Base-by-base conservation (phyloP, 1,140 invertebrate genomes). In the Patella vulgata region DNA sequence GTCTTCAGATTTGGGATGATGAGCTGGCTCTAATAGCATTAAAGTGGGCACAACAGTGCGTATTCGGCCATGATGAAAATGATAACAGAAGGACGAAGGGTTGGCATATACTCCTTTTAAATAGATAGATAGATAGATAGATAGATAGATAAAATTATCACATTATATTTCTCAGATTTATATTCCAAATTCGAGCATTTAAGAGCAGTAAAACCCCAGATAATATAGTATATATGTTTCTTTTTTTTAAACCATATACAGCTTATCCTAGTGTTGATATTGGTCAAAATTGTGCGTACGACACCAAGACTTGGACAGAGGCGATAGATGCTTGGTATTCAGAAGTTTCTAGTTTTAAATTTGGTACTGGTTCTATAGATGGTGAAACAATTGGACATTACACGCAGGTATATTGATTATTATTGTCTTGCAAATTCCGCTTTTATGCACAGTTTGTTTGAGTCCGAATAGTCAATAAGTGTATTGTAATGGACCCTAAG, bases 341-440 rank as follows among this genome's bases (percentile, higher is more conserved):
- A 23, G 61, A 63, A 52, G 46, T 57, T 19, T 27, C 30, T 1
- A 33, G 54, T 51, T 63, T 56, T 39, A 23, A 50, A 23, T 50
- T 40, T 28, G 61, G 61, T 33, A 46, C 48, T n/a, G 61, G 61
- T 19, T 56, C 61, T 14, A 31, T 50, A 5, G 52, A 52, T 21
- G 61, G 53, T 14, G 33, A 33, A 19, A 53, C 33, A 3, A 51
- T 57, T 12, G 61, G 53, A 11, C 61, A 63, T 31, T 63, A 63
- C 46, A 63, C 61, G 30, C 61, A 63, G 61, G 61, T 63, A 31
- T 9, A 23, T 23, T n/a, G n/a, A n/a, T n/a, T n/a, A n/a, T n/a
- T n/a, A n/a, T n/a, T n/a, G n/a, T n/a, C n/a, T n/a, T n/a, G n/a
- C n/a, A n/a, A n/a, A n/a, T n/a, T n/a, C n/a, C n/a, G n/a, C n/a